Percentiles rank a stretch among this genome's conserved stretches.
Evolutionary conservation across 2,113 vertebrate genomes (phyloP).

Genomic region (Pachycephala philippinensis): DNA sequence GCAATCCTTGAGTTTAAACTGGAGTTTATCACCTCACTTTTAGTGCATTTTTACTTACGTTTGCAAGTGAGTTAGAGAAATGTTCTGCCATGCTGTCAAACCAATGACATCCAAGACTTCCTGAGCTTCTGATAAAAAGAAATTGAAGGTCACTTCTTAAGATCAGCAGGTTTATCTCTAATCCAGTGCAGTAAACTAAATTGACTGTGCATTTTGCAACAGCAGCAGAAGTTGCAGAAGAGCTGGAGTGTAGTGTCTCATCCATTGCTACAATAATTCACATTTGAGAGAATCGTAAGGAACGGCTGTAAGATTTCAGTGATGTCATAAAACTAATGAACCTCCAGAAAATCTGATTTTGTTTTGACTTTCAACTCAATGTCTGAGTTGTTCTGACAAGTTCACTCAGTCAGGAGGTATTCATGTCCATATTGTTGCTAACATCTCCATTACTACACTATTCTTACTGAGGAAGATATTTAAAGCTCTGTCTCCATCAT

Average conservation of each 20-base stretch:
- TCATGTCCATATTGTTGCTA: background rate
- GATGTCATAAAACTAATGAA: background rate
- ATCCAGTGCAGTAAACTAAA: constrained; percentile 18
- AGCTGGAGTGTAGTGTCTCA: background rate
- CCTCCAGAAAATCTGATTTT: background rate
- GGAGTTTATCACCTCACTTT: background rate
- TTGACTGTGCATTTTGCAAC: constrained; percentile 10
- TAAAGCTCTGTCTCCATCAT: background rate
- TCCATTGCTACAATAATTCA: background rate
- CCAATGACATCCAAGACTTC: background rate
- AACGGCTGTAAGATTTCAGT: background rate
- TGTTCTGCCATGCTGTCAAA: background rate
- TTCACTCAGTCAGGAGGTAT: background rate
- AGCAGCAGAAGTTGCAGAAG: background rate
- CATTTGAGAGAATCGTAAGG: background rate
- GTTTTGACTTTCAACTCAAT: background rate
- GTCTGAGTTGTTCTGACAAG: background rate
- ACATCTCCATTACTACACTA: background rate
- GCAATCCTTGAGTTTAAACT: background rate
- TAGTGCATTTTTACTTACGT: background rate
- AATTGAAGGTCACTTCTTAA: constrained; percentile 45
- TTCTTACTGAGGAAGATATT: background rate
- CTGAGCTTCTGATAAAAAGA: constrained; percentile 20
- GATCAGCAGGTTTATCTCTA: constrained; percentile 44
- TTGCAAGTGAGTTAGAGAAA: background rate